These are phyloP conservation scores for Agrotis ipsilon DNA, from an alignment of 2,888 invertebrate species.

Conservation along the genomic window DNA sequence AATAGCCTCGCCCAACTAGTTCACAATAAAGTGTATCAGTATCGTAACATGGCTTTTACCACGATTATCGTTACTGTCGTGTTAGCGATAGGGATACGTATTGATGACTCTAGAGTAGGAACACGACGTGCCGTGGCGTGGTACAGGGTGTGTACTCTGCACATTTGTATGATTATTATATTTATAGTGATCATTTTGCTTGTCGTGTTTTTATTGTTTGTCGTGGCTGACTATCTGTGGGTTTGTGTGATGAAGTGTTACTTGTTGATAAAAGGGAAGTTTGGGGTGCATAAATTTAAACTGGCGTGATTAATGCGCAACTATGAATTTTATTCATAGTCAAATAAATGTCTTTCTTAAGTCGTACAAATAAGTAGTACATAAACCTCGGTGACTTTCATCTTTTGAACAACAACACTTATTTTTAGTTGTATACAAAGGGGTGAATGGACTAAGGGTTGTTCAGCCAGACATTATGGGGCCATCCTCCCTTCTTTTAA, in stretches of 20 bases:
- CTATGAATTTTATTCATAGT: background rate
- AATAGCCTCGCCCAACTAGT: slow-evolving; percentile 26
- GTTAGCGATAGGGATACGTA: slow-evolving; percentile 17
- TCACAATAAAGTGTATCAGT: slow-evolving; percentile 45
- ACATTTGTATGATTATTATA: slow-evolving; percentile 46
- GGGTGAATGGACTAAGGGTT: slow-evolving; percentile 13
- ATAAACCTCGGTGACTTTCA: background rate
- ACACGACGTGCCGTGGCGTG: background rate
- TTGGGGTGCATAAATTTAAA: background rate
- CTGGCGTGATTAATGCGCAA: background rate
- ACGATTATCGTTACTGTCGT: slow-evolving; percentile 24
- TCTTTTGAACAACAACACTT: slow-evolving; percentile 14
- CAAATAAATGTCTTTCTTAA: background rate
- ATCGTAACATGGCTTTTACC: slow-evolving; percentile 44
- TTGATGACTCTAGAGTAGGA: background rate
- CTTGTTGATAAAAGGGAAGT: slow-evolving; percentile 1
- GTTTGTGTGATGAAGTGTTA: slow-evolving; percentile 7
- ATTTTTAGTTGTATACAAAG: slow-evolving; percentile 1
- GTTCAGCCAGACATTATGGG: slow-evolving; percentile 17
- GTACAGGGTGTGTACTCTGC: slow-evolving; percentile 31
- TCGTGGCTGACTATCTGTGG: too few relatives aligned
- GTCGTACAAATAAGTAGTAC: background rate
- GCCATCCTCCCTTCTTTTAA: background rate
- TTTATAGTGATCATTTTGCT: slow-evolving; percentile 34
- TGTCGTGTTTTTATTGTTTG: slow-evolving; percentile 37